Percentiles rank a stretch among this genome's conserved stretches.
These are phyloP conservation scores for Acanthopagrus latus DNA, from an alignment of 2,797 vertebrate species.

Conservation along the genomic window DNA sequence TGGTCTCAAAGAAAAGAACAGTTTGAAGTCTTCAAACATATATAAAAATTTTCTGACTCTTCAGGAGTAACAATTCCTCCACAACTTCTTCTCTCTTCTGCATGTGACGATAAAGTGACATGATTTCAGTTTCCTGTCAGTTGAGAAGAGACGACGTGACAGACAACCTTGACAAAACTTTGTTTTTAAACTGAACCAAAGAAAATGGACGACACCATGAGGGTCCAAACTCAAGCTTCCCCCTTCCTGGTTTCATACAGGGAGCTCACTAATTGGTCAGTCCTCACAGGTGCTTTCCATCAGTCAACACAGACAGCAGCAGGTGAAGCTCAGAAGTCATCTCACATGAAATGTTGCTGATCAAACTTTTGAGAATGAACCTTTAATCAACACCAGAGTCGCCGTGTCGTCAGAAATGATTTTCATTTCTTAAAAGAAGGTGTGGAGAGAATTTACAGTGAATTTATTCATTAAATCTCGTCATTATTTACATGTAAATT, in stretches of 20 bases:
- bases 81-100: too few species aligned
- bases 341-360: not conserved
- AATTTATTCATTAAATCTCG: slow-evolving; percentile 33
- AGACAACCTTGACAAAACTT: too few species aligned
- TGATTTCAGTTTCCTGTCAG: too few species aligned
- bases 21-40: too few species aligned
- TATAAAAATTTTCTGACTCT: too few species aligned
- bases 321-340: not conserved
- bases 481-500: slow-evolving; percentile 3
- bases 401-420: not conserved
- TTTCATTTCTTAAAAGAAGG: slow-evolving; percentile 9
- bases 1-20: too few species aligned
- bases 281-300: slow-evolving; percentile 3
- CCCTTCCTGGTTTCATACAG: not conserved
- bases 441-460: slow-evolving; percentile 35
- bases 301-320: slow-evolving; percentile 4
- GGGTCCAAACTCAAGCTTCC: not conserved
- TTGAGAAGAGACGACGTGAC: too few species aligned
- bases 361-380: not conserved
- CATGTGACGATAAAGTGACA: too few species aligned
- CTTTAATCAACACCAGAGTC: slow-evolving; percentile 21
- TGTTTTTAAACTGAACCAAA: not conserved
- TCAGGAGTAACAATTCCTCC: too few species aligned
- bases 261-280: slow-evolving; percentile 17
- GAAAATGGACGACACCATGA: not conserved